Evolutionary conservation across 92 coral and sea anemone species (phyloP), one percentile per base, ranked within the genome.

Genomic region (Siderastrea radians): DNA sequence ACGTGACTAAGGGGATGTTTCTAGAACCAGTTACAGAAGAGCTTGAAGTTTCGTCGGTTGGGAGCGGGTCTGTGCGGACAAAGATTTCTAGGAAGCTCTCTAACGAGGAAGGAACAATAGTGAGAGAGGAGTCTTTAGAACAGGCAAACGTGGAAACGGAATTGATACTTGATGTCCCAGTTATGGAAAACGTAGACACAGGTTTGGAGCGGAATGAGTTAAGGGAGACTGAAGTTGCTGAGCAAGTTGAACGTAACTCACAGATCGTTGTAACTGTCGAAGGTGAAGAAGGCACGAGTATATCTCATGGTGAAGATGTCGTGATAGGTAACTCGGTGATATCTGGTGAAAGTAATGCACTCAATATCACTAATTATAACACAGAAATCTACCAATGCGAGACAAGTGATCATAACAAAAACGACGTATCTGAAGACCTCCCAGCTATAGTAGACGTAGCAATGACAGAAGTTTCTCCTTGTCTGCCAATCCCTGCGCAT

Each of bases 11-110:
- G 14, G 98, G 98, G 26, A 79, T 89, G 67, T 93, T 88, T 61
- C 91, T 98, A 3, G 99, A 98, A 59, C 98, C 99, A 0, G 95
- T 98, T 1, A 94, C 94, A 0, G 99, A 98, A 57, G 99, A 98
- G 58, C 86, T 92, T 14, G 99, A 98, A 74, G 94, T 94, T 7
- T 98, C 99, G 1, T 98, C 99, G 1, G 96, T 93, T 52, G 98
- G 99, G 0, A 98, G 98, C 78, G 98, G 93, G 3, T 88, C 95
- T 0, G 90, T 85, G 14, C 83, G 93, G 51, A 95, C 96, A 46
- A 97, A 87, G 54, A 86, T 90, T 8, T 80, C 92, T 6, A 83
- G 85, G 62, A 96, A 87, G 53, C 93, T 68, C 16, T 85, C 89
- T 17, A 78, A 85, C 82, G 89, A 85, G 62, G 86, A 81, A 38